These are phyloP conservation scores for Microctenopoma lineatum DNA, from an alignment of 2,797 vertebrate species.

Conservation along the genomic window DNA sequence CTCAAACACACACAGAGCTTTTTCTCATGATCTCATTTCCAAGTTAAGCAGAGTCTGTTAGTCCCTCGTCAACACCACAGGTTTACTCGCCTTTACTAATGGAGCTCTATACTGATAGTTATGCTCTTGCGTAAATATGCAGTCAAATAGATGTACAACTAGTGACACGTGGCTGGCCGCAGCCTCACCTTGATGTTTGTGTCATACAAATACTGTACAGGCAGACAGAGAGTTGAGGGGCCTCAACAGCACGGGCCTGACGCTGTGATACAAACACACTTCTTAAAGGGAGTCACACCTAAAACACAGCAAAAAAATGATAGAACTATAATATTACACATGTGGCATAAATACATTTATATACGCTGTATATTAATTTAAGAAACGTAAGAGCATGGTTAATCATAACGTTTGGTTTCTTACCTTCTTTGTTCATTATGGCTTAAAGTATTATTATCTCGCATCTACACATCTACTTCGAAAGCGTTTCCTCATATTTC, in stretches of 20 bases:
- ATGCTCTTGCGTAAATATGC: constrained; percentile 85
- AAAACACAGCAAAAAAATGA: background rate
- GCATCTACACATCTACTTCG: background rate
- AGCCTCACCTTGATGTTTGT: constrained; percentile 79
- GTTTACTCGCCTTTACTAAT: constrained; percentile 86
- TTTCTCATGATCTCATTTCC: constrained; percentile 83
- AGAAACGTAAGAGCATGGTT: background rate
- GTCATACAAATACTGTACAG: constrained; percentile 76
- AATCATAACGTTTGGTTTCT: background rate
- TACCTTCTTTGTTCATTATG: background rate
- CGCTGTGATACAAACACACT: background rate
- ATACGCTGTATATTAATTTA: background rate
- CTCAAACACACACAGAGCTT: constrained; percentile 70
- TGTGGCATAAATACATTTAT: background rate
- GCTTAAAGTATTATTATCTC: background rate
- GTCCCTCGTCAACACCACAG: constrained; percentile 81
- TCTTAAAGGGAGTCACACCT: background rate
- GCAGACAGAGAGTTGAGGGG: constrained; percentile 32
- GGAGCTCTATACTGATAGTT: constrained; percentile 82
- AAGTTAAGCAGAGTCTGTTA: constrained; percentile 84
- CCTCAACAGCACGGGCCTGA: constrained; percentile 20
- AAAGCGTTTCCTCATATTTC: rapidly evolving
- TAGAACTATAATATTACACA: rapidly evolving
- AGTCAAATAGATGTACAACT: constrained; percentile 84
- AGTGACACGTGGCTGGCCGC: constrained; percentile 79